A percentile compares a stretch with the other conserved stretches of the same genome.
phyloP scores from a whole-genome alignment of 2,797 vertebrate genomes.

The Liasis olivaceus region DNA sequence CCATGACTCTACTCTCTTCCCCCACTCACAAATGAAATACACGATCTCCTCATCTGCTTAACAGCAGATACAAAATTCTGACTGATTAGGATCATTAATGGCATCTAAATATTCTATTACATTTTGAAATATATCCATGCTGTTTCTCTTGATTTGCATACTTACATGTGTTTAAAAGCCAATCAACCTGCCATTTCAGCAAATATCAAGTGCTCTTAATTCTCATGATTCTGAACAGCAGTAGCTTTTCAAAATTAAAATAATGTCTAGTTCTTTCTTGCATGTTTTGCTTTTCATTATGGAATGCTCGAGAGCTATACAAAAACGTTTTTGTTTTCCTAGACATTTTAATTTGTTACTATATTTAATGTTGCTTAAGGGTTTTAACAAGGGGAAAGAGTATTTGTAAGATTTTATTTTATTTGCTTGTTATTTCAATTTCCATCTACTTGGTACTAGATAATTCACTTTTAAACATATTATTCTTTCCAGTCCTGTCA shows the following conservation, averaged over 20 bases:
- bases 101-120: background rate
- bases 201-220: background rate
- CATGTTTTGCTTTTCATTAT: background rate
- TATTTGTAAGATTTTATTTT: background rate
- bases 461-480: background rate
- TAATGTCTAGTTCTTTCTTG: constrained; percentile 18
- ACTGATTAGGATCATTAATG: background rate
- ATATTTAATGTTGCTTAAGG: background rate
- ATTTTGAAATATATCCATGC: background rate
- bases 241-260: constrained; percentile 15
- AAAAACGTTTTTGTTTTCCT: background rate
- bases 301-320: background rate
- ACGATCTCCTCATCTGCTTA: background rate
- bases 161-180: background rate
- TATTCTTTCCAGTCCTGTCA: background rate
- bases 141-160: background rate
- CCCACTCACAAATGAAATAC: background rate
- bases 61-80: background rate
- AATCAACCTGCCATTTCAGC: constrained; percentile 2
- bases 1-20: background rate
- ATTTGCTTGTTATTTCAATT: background rate
- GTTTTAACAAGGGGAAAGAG: background rate
- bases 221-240: constrained; percentile 17
- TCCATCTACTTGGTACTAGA: background rate
- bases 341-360: background rate